Conservation (phyloP, 2,888 invertebrate species). For the Ectemnius continuus region DNA sequence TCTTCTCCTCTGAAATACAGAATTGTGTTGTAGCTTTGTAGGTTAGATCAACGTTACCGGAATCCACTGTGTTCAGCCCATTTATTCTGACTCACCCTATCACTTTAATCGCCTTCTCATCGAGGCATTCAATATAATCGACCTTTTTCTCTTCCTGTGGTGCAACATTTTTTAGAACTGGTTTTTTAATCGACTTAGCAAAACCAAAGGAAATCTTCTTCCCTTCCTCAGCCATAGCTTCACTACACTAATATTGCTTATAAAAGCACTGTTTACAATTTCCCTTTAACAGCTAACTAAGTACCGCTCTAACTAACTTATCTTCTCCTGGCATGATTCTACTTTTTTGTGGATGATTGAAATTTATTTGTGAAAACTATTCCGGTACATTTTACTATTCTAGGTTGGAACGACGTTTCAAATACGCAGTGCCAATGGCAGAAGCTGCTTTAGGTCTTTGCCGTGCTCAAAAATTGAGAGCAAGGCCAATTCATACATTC, state of each 20-base stretch:
- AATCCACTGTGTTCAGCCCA: background rate
- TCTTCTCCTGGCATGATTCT: background rate
- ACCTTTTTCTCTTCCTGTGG: conserved; percentile 79
- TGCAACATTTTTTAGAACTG: conserved; percentile 74
- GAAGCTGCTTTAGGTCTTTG: too few relatives aligned
- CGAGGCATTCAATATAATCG: conserved; percentile 88
- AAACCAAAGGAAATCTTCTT: conserved; percentile 92
- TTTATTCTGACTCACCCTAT: conserved; percentile 82
- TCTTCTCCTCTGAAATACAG: conserved; percentile 79
- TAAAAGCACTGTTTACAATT: background rate
- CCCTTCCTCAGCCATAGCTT: conserved; percentile 77
- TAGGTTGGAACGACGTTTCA: too few relatives aligned
- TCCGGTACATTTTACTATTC: too few relatives aligned
- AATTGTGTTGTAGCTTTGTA: background rate
- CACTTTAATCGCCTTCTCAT: conserved; percentile 87
- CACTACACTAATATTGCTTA: conserved; percentile 8
- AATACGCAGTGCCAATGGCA: too few relatives aligned
- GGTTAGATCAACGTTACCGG: conserved; percentile 43
- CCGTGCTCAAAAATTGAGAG: too few relatives aligned
- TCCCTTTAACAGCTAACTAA: conserved; percentile 1
- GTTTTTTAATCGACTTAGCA: conserved; percentile 83
- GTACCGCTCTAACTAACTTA: conserved; percentile 14
- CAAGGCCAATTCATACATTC: too few relatives aligned
- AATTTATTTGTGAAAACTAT: too few relatives aligned
- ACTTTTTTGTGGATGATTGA: background rate